A percentile compares a stretch with the other conserved stretches of the same genome.
phyloP scores from a whole-genome alignment of 2,888 invertebrate species.

The Lysandra bellargus region DNA sequence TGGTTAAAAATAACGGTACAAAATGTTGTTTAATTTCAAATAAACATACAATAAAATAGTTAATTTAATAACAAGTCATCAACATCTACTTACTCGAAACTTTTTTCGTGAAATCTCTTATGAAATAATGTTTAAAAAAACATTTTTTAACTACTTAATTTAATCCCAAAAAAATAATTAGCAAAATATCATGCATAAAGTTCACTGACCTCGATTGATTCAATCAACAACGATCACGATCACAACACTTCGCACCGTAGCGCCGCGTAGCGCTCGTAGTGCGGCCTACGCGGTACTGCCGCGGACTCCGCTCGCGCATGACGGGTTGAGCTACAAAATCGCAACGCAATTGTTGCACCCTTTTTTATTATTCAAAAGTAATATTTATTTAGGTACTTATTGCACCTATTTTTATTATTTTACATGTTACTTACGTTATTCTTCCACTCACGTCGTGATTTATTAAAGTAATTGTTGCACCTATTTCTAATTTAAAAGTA shows the following conservation, averaged over 20 bases:
- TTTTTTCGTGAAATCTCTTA: neutral
- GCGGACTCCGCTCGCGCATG: constrained; percentile 44
- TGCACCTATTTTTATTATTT: neutral
- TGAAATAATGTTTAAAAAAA: neutral
- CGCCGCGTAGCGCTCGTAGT: constrained; percentile 46
- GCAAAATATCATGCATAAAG: neutral
- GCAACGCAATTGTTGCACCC: neutral
- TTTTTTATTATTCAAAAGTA: neutral
- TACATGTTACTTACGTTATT: too few species aligned
- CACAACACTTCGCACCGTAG: constrained; percentile 38
- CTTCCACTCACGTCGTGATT: too few species aligned
- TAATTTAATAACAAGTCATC: neutral
- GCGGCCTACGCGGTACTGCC: constrained; percentile 48
- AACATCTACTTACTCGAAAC: neutral
- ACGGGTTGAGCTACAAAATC: neutral
- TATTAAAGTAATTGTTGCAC: too few species aligned
- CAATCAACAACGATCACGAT: constrained; percentile 35
- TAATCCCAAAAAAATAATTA: neutral
- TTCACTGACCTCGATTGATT: constrained; percentile 26
- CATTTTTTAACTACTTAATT: neutral
- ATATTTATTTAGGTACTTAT: too few species aligned
- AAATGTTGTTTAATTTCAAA: neutral
- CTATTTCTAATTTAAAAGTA: too few species aligned
- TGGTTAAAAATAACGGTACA: neutral
- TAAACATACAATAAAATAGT: neutral